A percentile compares a stretch with the other conserved stretches of the same genome.
These are phyloP conservation scores for Neuroterus valhalla DNA, from an alignment of 1,140 invertebrate species.

Conservation along the genomic window DNA sequence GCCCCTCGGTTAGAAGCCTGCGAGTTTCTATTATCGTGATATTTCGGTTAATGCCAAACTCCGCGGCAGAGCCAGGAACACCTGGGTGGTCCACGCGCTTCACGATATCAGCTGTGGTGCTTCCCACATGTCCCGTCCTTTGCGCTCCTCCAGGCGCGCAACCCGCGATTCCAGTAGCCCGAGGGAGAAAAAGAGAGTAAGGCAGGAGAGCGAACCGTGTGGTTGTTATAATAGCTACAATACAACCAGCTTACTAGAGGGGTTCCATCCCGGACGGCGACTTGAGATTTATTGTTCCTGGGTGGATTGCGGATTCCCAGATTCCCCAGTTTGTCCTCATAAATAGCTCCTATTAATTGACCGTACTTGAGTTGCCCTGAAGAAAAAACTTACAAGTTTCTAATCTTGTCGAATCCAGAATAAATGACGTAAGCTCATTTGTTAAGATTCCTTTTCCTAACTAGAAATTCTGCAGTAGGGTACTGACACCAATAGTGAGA, in stretches of 20 bases:
- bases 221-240: constrained; percentile 75
- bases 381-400: constrained; percentile 31
- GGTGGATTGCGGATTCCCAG: constrained; percentile 73
- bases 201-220: constrained; percentile 59
- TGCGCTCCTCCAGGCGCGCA: constrained; percentile 46
- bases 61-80: constrained; percentile 51
- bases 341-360: constrained; percentile 76
- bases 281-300: constrained; percentile 74
- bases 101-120: constrained; percentile 68
- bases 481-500: no score
- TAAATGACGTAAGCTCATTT: no score
- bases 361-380: constrained; percentile 51
- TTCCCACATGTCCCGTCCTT: constrained; percentile 66
- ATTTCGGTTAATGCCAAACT: constrained; percentile 49
- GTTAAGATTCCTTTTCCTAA: no score
- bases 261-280: constrained; percentile 64
- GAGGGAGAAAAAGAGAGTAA: constrained; percentile 25
- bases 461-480: no score
- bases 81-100: constrained; percentile 70
- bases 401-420: constrained; percentile 43
- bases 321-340: constrained; percentile 75
- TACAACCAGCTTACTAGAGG: constrained; percentile 75
- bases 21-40: constrained; percentile 43
- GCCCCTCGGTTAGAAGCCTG: constrained; percentile 19
- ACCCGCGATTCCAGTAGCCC: constrained; percentile 30